phyloP scores from a whole-genome alignment of 35 echinoderm and acorn worm genomes.

The Patiria miniata region DNA sequence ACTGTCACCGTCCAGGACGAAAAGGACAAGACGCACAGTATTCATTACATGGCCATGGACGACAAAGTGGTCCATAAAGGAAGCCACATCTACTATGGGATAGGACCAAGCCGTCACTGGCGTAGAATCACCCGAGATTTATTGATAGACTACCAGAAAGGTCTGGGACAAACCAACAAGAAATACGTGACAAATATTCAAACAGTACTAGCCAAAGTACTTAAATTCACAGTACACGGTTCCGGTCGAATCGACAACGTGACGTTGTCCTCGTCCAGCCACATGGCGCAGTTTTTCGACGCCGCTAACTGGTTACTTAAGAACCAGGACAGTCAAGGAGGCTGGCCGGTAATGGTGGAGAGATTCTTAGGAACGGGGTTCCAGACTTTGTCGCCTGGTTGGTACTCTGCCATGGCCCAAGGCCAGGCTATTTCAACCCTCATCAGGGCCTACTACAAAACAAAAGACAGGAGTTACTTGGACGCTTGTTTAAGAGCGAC shows the following conservation, averaged over 20 bases:
- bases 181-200: constrained; percentile 56
- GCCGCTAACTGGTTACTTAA: constrained; percentile 69
- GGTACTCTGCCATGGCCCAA: constrained; percentile 94
- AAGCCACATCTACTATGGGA: constrained; percentile 69
- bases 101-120: constrained; percentile 60
- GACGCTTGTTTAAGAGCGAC: constrained; percentile 69
- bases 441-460: constrained; percentile 63
- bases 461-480: constrained; percentile 60
- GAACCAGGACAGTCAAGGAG: constrained; percentile 78
- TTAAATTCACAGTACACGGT: constrained; percentile 74
- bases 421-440: constrained; percentile 88
- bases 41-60: constrained; percentile 64
- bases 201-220: constrained; percentile 32
- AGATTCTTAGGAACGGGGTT: constrained; percentile 64
- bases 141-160: constrained; percentile 77
- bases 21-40: constrained; percentile 33
- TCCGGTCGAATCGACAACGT: constrained; percentile 79
- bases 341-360: constrained; percentile 83
- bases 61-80: constrained; percentile 60
- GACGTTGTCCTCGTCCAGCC: constrained; percentile 60
- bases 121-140: constrained; percentile 75
- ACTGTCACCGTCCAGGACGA: constrained; percentile 70
- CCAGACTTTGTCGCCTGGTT: constrained; percentile 55
- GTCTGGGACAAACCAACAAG: constrained; percentile 65
- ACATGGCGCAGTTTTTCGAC: constrained; percentile 88